These are phyloP conservation scores for Gymnogyps californianus DNA, from an alignment of 2,113 vertebrate species.

Conservation along the genomic window DNA sequence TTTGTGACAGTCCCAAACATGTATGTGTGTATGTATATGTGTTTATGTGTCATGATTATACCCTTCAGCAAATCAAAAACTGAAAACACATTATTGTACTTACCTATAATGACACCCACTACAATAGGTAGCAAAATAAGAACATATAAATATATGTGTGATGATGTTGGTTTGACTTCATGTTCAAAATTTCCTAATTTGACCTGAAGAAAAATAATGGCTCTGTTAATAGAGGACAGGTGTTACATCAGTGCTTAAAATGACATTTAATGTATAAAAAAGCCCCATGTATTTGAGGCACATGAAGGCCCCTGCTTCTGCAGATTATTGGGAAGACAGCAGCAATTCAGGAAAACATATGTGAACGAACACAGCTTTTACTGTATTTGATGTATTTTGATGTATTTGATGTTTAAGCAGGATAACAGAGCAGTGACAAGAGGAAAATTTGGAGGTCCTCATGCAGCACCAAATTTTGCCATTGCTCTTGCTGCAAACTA, in stretches of 20 bases:
- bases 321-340: neutral
- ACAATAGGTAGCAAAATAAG: conserved; percentile 73
- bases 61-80: neutral
- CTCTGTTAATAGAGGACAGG: neutral
- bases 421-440: neutral
- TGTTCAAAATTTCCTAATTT: conserved; percentile 71
- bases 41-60: neutral
- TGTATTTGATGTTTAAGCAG: neutral
- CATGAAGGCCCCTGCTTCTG: neutral
- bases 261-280: neutral
- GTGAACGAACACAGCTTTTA: neutral
- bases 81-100: conserved; percentile 26
- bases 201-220: conserved; percentile 74
- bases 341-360: neutral
- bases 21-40: neutral
- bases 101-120: conserved; percentile 79
- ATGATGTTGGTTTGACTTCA: conserved; percentile 49
- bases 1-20: neutral
- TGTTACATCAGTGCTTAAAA: neutral
- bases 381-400: neutral
- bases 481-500: neutral
- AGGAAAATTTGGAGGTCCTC: neutral
- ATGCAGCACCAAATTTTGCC: neutral
- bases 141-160: conserved; percentile 59
- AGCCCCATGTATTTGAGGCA: neutral